Evolutionary conservation across 2,797 vertebrate genomes (phyloP), one percentile per base, ranked within the genome.

Genomic region (Nannoperca australis): DNA sequence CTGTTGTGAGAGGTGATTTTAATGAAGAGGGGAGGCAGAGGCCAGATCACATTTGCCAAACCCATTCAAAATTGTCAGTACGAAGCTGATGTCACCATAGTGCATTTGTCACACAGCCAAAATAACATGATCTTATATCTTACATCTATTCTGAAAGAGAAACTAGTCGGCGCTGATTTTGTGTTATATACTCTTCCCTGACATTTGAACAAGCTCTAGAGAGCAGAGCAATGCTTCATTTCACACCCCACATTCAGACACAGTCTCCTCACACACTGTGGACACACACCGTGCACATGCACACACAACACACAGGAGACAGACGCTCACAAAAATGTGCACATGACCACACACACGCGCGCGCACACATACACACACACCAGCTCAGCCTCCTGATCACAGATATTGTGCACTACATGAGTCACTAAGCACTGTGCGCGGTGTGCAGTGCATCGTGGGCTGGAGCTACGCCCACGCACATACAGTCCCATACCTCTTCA

Each of bases 381-480:
- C 34, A 30, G 53, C 70, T 76, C 76, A 81, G 86, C 71, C 84
- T 86, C 86, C 89, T 91, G 92, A 92, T 91, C 86, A 89, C 90
- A 90, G 90, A 92, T 92, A 91, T 87, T 85, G 89, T 89, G 89
- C 68, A 81, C 87, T 87, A 86, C 86, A 91, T 95, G 92, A 92
- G 91, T 93, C 95, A 96, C 93, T 93, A 87, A 93, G 93, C 92
- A 87, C 83, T 90, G 93, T 82, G 90, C 84, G 69, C 88, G 82
- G 90, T 91, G 92, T 95, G 93, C 90, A 91, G 91, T 93, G 89
- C 90, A 93, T 93, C 80, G 88, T 93, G 92, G 94, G 94, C 87
- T 89, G 88, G 87, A 94, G 91, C 90, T 90, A 92, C 92, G 76
- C 95, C 94, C 93, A 94, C 94, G 78, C 93, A 91, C 89, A 90